A percentile compares a stretch with the other conserved stretches of the same genome.
Conservation (phyloP, 2,797 vertebrate genomes). For the Zalophus californianus region DNA sequence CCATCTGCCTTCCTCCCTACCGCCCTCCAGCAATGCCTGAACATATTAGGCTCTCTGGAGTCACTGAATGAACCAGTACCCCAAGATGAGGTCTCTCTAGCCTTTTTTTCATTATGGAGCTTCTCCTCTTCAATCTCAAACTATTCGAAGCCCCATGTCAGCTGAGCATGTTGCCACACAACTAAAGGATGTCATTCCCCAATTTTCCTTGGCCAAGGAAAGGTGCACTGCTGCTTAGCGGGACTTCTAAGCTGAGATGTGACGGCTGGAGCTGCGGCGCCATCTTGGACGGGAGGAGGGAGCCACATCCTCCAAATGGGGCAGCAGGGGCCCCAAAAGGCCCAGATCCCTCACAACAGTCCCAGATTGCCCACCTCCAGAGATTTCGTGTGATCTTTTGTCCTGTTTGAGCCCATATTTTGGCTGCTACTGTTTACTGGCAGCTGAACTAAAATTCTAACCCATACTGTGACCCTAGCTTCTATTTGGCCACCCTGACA, state of each 20-base stretch:
- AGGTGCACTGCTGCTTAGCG: not conserved
- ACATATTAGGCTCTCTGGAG: accelerated
- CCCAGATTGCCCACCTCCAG: not conserved
- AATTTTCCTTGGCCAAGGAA: not conserved
- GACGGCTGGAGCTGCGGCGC: not conserved
- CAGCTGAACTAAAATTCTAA: not conserved
- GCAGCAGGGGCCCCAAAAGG: not conserved
- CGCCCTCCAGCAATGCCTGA: not conserved
- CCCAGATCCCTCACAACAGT: not conserved
- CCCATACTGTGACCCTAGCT: not conserved
- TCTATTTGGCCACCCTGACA: not conserved
- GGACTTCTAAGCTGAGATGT: not conserved
- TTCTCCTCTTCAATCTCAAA: not conserved
- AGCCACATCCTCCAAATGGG: not conserved
- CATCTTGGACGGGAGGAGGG: not conserved
- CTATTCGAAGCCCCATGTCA: not conserved
- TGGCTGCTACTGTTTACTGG: not conserved
- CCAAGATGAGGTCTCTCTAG: not conserved
- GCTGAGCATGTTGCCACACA: not conserved
- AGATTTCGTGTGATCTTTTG: not conserved
- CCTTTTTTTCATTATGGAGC: not conserved
- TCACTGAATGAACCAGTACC: not conserved
- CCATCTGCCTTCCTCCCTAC: not conserved
- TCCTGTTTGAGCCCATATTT: not conserved
- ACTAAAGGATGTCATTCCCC: not conserved